Evolutionary conservation across 2,888 invertebrate species (phyloP), one percentile per base, ranked within the genome.

Genomic region (Baronia brevicornis): DNA sequence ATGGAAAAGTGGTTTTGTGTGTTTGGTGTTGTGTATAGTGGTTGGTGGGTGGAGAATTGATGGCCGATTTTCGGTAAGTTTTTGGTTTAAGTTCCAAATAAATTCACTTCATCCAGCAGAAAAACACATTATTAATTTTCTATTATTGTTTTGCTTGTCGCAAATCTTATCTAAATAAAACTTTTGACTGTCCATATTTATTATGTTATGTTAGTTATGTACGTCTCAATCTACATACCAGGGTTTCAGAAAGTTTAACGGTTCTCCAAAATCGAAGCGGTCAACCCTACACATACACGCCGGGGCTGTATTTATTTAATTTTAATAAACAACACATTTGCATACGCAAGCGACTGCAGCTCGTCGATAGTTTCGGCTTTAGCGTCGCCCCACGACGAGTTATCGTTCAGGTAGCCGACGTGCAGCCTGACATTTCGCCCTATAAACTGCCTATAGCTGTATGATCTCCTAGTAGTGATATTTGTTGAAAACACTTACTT

Each of bases 311-410:
- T 79, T 79, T 79, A 77, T 78, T 74, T 75, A 77, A 78, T 77
- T 82, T 80, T 74, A 80, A 78, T 75, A 79, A 71, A 69, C 66
- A 63, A 45, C 38, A 41, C 54, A 77, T 80, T 79, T 68, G 70
- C 77, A 78, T 75, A 72, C 55, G 46, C 51, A 50, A 52, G 53
- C 58, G 69, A 57, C 67, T 74, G 78, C 55, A 64, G 44, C 42
- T 22, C 28, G 44, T 71, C 59, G 80, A 80, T 80, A 80, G 78
- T 79, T 59, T 54, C 48, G 43, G 43, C 56, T 68, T 74, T 74
- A 71, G 74, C 75, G 78, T 77, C 62, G 44, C 46, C 33, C 28
- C 54, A 43, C 56, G 51, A 55, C 72, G 73, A 75, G 55, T 75
- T 73, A 79, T 77, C 61, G 63, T 45, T 47, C 70, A 67, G 67